Evolutionary conservation across 2,113 vertebrate genomes (phyloP).

Genomic region (Osmerus eperlanus): DNA sequence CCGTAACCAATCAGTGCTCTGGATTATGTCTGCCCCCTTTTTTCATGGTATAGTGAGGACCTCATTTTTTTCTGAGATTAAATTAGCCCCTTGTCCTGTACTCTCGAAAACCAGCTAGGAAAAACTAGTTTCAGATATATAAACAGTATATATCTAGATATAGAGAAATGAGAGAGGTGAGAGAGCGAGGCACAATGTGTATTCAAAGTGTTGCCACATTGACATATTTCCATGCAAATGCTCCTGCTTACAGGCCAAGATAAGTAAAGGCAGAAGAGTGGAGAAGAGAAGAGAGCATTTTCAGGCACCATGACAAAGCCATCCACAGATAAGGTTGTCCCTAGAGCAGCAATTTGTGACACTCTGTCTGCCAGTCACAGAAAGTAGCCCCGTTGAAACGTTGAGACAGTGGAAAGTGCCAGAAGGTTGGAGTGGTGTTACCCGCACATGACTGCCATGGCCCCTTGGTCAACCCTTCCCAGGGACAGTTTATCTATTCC

Average conservation of each 20-base stretch:
- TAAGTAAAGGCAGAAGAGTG: background rate
- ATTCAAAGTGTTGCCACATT: background rate
- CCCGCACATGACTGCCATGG: too few relatives aligned
- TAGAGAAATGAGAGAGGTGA: background rate
- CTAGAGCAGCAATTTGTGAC: background rate
- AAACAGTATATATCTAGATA: background rate
- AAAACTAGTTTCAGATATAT: background rate
- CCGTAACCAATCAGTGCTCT: too few relatives aligned
- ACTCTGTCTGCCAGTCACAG: too few relatives aligned
- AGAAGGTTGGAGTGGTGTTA: too few relatives aligned
- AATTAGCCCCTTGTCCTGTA: background rate
- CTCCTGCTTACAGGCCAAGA: conserved; percentile 5
- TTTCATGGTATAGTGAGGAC: too few relatives aligned
- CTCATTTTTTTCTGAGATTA: background rate
- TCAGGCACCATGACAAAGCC: background rate
- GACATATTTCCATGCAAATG: conserved; percentile 10
- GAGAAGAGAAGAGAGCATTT: background rate
- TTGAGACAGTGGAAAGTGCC: too few relatives aligned
- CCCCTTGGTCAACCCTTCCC: too few relatives aligned
- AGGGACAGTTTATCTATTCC: too few relatives aligned
- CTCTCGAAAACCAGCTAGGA: background rate
- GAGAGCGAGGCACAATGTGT: background rate
- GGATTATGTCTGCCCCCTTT: too few relatives aligned
- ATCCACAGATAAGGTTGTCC: background rate
- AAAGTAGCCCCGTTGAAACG: too few relatives aligned